Percentiles rank a stretch among this genome's conserved stretches.
phyloP scores from a whole-genome alignment of 2,797 vertebrate species.

The Pseudochirops corinnae region DNA sequence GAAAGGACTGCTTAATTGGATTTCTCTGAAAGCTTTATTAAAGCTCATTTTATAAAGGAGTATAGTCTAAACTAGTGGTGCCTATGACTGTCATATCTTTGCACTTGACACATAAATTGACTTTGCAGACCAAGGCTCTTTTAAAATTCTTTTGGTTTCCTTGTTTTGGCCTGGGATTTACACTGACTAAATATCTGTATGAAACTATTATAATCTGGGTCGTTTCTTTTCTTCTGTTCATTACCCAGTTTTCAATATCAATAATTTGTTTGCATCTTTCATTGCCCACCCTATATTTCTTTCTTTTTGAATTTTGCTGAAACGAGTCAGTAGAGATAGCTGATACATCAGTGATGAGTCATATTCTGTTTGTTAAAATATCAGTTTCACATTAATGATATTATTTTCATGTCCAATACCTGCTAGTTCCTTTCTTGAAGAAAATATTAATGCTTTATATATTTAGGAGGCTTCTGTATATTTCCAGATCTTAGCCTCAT shows the following conservation, averaged over 20 bases:
- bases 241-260: neutral
- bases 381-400: neutral
- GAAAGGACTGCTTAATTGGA: neutral
- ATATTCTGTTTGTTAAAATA: neutral
- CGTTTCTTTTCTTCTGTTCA: neutral
- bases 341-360: neutral
- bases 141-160: neutral
- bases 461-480: neutral
- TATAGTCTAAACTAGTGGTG: neutral
- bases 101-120: neutral
- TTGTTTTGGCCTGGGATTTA: neutral
- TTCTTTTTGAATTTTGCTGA: neutral
- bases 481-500: neutral
- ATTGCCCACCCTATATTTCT: neutral
- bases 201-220: neutral
- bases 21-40: neutral
- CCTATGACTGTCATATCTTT: neutral
- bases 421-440: neutral
- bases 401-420: neutral
- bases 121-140: neutral
- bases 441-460: neutral
- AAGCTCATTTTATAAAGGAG: neutral
- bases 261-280: neutral
- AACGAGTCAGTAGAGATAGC: neutral
- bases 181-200: neutral